These are phyloP conservation scores for Erythrolamprus reginae DNA, from an alignment of 2,113 vertebrate genomes.

Conservation along the genomic window DNA sequence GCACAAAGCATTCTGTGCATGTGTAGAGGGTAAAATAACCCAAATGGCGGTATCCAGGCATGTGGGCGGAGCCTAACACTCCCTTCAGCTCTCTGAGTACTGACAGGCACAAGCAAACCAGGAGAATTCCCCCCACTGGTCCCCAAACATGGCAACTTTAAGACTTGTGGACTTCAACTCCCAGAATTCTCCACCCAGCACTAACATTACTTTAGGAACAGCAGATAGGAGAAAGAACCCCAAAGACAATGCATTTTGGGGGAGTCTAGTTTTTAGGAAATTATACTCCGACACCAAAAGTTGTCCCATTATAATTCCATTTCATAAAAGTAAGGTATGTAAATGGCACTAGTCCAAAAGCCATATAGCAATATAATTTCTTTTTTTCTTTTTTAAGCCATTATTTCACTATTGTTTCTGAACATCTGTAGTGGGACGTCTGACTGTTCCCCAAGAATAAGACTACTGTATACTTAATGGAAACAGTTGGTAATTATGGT, in stretches of 20 bases:
- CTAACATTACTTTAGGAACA: not conserved
- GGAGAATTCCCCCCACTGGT: too few species aligned
- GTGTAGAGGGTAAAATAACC: too few species aligned
- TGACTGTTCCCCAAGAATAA: conserved; percentile 48
- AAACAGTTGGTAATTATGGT: conserved; percentile 20
- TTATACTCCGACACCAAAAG: not conserved
- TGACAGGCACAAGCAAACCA: too few species aligned
- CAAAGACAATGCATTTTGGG: not conserved
- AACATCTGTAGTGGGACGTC: conserved; percentile 44
- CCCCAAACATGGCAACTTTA: too few species aligned
- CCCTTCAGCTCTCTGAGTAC: too few species aligned
- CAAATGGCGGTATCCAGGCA: too few species aligned
- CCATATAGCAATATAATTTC: conserved; percentile 39
- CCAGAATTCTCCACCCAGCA: too few species aligned
- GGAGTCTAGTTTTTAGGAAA: not conserved
- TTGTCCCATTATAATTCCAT: not conserved
- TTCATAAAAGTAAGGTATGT: conserved; percentile 3
- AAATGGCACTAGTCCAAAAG: conserved; percentile 21
- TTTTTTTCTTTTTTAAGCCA: not conserved
- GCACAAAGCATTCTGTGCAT: too few species aligned
- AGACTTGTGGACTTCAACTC: too few species aligned
- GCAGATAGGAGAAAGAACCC: not conserved
- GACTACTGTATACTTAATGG: conserved; percentile 52
- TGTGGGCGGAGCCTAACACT: too few species aligned
- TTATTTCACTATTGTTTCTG: conserved; percentile 47